Percentiles rank a stretch among this genome's conserved stretches.
These are phyloP conservation scores for Hemistola chrysoprasaria DNA, from an alignment of 2,888 invertebrate genomes.

Conservation along the genomic window DNA sequence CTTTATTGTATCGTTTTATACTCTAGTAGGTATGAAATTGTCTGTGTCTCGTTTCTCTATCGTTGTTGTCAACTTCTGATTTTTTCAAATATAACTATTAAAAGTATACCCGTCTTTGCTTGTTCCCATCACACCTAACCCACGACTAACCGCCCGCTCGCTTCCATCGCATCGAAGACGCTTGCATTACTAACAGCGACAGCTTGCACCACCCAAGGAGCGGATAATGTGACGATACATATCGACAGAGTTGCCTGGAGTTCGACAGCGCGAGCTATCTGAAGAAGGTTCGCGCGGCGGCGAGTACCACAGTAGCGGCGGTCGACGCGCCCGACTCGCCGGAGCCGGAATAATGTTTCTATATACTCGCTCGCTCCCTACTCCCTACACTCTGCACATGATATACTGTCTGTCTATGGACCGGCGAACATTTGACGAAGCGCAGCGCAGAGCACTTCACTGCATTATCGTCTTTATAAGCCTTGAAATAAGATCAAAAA, in stretches of 20 bases:
- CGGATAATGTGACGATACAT: constrained; percentile 18
- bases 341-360: constrained; percentile 65
- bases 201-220: constrained; percentile 7
- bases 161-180: constrained; percentile 6
- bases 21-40: constrained; percentile 61
- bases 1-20: constrained; percentile 47
- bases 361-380: constrained; percentile 24
- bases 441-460: no score
- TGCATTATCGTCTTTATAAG: no score
- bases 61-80: constrained; percentile 65
- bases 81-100: constrained; percentile 60
- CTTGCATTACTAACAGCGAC: constrained; percentile 26
- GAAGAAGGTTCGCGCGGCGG: constrained; percentile 67
- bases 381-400: constrained; percentile 23
- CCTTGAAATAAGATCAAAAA: no score
- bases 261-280: constrained; percentile 78
- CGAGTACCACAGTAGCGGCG: constrained; percentile 59
- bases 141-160: constrained; percentile 16
- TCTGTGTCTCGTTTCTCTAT: constrained; percentile 56
- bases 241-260: constrained; percentile 77
- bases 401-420: not conserved
- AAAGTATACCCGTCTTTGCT: constrained; percentile 62
- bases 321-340: constrained; percentile 76
- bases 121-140: constrained; percentile 52
- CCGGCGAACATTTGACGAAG: no score